Conservation (phyloP, 2,888 invertebrate species). For the Podotricha telesiphe region DNA sequence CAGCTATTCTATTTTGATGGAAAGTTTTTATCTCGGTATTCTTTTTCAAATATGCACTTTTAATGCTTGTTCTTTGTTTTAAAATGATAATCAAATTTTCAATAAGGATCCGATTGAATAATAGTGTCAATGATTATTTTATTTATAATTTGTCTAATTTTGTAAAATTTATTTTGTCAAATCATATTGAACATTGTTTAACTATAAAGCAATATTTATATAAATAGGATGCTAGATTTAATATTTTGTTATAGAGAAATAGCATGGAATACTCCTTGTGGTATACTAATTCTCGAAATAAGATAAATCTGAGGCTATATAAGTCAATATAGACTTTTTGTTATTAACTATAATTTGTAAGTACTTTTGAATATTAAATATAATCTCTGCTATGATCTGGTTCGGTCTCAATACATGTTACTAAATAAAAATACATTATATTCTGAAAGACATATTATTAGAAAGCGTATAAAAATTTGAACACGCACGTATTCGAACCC, state of each 20-base stretch:
- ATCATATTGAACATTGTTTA: neutral
- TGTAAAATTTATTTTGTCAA: neutral
- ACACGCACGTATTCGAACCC: too few relatives aligned
- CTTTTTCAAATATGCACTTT: too few relatives aligned
- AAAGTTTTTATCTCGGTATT: too few relatives aligned
- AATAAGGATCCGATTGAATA: too few relatives aligned
- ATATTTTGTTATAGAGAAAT: slow-evolving; percentile 2
- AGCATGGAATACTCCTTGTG: slow-evolving; percentile 28
- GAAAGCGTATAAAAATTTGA: neutral
- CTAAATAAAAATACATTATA: neutral
- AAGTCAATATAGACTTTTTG: slow-evolving; percentile 8
- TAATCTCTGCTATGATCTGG: slow-evolving; percentile 26
- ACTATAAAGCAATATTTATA: neutral
- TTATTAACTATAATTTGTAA: neutral
- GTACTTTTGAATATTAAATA: neutral
- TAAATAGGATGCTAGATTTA: slow-evolving; percentile 10
- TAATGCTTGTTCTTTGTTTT: too few relatives aligned
- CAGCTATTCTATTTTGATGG: too few relatives aligned
- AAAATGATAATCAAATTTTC: too few relatives aligned
- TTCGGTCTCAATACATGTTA: slow-evolving; percentile 2
- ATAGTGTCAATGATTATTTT: too few relatives aligned
- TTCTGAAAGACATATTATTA: too few relatives aligned
- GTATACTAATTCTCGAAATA: slow-evolving; percentile 27
- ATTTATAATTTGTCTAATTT: too few relatives aligned
- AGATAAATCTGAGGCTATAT: slow-evolving; percentile 21